A percentile compares a stretch with the other conserved stretches of the same genome.
Evolutionary conservation across 2,797 vertebrate genomes (phyloP).

Genomic region (Eptatretus atami): DNA sequence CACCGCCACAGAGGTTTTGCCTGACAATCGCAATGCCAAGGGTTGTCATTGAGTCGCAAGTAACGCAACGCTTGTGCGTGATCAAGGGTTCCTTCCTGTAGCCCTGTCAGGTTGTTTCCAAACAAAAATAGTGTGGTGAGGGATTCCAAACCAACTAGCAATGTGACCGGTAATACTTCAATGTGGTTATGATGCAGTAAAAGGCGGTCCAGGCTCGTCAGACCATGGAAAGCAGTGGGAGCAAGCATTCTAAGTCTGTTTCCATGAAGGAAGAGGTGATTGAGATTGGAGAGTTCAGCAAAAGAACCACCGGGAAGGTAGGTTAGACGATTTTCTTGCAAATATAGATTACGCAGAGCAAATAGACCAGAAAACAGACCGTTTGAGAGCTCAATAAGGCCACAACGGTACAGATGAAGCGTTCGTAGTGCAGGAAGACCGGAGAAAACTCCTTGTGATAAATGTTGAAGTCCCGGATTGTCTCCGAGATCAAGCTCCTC

Average conservation of each 20-base stretch:
- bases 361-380: background rate
- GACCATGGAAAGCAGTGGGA: constrained; percentile 37
- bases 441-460: background rate
- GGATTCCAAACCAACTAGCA: constrained; percentile 48
- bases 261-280: background rate
- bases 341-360: background rate
- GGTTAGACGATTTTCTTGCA: background rate
- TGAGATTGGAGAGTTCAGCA: background rate
- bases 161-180: constrained; percentile 36
- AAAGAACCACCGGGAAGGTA: background rate
- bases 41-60: constrained; percentile 69
- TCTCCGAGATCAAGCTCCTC: background rate
- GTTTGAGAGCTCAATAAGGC: background rate
- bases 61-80: constrained; percentile 33
- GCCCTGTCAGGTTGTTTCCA: constrained; percentile 56
- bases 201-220: constrained; percentile 60
- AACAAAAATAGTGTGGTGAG: constrained; percentile 89
- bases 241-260: background rate
- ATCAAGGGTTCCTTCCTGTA: constrained; percentile 46
- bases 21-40: constrained; percentile 88
- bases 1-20: constrained; percentile 73
- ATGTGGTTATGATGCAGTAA: constrained; percentile 66
- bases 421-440: background rate
- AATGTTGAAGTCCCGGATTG: background rate
- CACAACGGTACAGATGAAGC: background rate